Evolutionary conservation across 2,797 vertebrate species (phyloP).

Genomic region (Meda fulgida): DNA sequence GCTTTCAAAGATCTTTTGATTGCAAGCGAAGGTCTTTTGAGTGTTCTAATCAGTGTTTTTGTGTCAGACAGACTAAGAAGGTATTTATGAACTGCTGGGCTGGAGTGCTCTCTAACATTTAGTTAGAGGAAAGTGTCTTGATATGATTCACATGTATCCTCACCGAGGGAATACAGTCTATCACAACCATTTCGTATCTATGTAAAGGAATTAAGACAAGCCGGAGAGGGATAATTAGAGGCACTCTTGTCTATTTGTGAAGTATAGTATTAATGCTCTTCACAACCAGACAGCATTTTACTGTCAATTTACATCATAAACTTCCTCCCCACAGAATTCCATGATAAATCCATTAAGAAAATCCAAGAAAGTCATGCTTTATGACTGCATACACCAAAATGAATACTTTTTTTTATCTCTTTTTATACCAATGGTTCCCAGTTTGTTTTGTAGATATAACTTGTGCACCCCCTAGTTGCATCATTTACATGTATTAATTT

Average conservation of each 20-base stretch:
- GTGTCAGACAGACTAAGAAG: background rate
- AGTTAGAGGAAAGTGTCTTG: conserved; percentile 5
- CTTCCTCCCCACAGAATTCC: conserved; percentile 24
- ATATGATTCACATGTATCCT: conserved; percentile 14
- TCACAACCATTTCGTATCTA: conserved; percentile 25
- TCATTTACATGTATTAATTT: background rate
- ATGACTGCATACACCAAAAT: background rate
- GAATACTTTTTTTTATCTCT: background rate
- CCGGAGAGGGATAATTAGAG: conserved; percentile 41
- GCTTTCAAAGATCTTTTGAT: conserved; percentile 19
- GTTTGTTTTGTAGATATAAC: background rate
- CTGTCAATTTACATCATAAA: conserved; percentile 44
- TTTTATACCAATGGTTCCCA: background rate
- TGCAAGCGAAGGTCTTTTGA: conserved; percentile 8
- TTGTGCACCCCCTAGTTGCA: too few species aligned
- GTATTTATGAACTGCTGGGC: conserved; percentile 17
- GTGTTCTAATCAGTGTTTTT: conserved; percentile 30
- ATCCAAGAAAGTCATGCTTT: background rate
- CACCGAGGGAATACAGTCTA: background rate
- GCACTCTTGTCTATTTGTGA: conserved; percentile 35
- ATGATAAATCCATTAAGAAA: conserved; percentile 34
- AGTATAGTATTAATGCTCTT: conserved; percentile 33
- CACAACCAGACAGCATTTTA: conserved; percentile 39
- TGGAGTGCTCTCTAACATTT: conserved; percentile 20
- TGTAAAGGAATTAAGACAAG: conserved; percentile 28